These are phyloP conservation scores for Heteromormyrus szaboi DNA, from an alignment of 2,797 vertebrate genomes.

Conservation along the genomic window DNA sequence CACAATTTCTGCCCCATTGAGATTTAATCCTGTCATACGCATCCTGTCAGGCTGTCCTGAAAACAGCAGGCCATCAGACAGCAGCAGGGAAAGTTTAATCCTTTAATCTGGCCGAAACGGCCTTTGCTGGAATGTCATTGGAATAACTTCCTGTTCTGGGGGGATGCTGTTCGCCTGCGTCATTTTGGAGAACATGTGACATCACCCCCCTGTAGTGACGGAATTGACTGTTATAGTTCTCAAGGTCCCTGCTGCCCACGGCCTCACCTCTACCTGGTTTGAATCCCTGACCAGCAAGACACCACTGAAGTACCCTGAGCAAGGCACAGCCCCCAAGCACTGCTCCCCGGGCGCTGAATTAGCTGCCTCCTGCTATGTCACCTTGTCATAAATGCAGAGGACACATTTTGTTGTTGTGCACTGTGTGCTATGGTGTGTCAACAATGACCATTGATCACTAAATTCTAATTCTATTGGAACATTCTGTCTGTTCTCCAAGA, in stretches of 20 bases:
- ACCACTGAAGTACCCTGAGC: background rate
- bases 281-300: background rate
- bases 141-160: background rate
- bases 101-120: background rate
- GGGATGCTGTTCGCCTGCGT: background rate
- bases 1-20: conserved; percentile 39
- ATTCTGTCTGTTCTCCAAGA: background rate
- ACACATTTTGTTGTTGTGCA: background rate
- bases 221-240: background rate
- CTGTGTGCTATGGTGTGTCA: background rate
- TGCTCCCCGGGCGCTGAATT: background rate
- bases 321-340: background rate
- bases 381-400: background rate
- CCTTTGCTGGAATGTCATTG: background rate
- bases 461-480: background rate
- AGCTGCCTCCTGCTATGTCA: background rate
- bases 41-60: background rate
- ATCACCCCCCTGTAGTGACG: background rate
- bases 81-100: background rate
- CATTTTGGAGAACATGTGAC: background rate
- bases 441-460: background rate
- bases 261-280: background rate
- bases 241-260: background rate
- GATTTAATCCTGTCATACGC: conserved; percentile 40
- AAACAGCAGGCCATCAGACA: background rate